Percentiles rank a stretch among this genome's conserved stretches.
phyloP scores from a whole-genome alignment of 2,888 invertebrate species.

The Drosophila tripunctata region DNA sequence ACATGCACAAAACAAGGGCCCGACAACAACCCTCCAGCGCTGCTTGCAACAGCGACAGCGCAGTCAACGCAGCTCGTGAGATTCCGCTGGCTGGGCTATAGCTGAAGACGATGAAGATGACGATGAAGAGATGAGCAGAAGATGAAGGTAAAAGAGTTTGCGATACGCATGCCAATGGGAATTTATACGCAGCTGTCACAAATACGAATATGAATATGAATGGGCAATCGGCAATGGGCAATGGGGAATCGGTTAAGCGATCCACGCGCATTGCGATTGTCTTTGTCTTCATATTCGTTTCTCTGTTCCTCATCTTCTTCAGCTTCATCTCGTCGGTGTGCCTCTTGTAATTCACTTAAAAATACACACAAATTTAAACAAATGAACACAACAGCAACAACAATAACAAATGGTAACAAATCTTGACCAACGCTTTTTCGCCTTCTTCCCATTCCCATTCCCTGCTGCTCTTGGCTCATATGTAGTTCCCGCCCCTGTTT shows the following conservation, averaged over 20 bases:
- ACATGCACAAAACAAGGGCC: slow-evolving; percentile 34
- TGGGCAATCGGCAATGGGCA: slow-evolving; percentile 3
- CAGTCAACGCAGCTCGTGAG: slow-evolving; percentile 15
- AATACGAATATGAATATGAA: slow-evolving; percentile 4
- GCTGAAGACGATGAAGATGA: slow-evolving; percentile 8
- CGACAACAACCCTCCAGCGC: slow-evolving; percentile 22
- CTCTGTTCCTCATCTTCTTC: neutral
- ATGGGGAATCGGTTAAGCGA: slow-evolving; percentile 7
- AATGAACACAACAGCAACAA: slow-evolving; percentile 19
- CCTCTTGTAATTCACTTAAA: slow-evolving; percentile 50
- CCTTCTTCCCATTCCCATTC: neutral
- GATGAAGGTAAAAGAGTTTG: too few relatives aligned
- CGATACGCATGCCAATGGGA: slow-evolving; percentile 28
- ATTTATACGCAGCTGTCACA: neutral
- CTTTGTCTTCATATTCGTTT: neutral
- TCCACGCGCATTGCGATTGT: slow-evolving; percentile 6
- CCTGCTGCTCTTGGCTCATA: too few relatives aligned
- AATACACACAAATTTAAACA: slow-evolving; percentile 28
- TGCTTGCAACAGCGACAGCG: slow-evolving; percentile 25
- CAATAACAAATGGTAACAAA: slow-evolving; percentile 14
- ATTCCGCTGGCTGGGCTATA: slow-evolving; percentile 9
- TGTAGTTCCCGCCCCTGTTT: neutral
- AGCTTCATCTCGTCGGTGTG: slow-evolving; percentile 7
- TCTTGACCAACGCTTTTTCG: slow-evolving; percentile 2
- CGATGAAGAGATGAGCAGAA: slow-evolving; percentile 18